phyloP scores from a whole-genome alignment of 2,888 invertebrate species.

The Furcula furcula region DNA sequence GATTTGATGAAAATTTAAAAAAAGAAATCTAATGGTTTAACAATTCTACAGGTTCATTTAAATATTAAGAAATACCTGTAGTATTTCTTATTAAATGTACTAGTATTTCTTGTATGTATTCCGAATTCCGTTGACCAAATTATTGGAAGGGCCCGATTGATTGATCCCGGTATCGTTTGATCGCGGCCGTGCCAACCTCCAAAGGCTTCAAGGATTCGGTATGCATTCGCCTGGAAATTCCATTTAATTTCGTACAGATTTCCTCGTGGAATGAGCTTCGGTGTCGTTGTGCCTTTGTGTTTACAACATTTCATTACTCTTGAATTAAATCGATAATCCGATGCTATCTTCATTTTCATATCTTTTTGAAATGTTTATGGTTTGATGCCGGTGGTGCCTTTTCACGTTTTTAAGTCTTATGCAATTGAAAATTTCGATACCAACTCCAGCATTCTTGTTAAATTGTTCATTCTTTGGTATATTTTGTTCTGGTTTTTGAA shows the following conservation, averaged over 20 bases:
- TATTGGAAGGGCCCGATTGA: constrained; percentile 9
- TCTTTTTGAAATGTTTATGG: background rate
- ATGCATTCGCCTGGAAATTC: constrained; percentile 62
- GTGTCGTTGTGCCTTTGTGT: constrained; percentile 18
- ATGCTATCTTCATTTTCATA: background rate
- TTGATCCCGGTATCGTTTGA: constrained; percentile 39
- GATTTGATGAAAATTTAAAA: too few relatives aligned
- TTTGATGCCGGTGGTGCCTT: background rate
- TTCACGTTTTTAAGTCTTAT: background rate
- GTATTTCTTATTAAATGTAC: too few relatives aligned
- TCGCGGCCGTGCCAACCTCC: constrained; percentile 41
- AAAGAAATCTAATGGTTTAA: too few relatives aligned
- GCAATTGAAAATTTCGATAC: too few relatives aligned
- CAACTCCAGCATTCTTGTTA: too few relatives aligned
- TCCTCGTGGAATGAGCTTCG: constrained; percentile 30
- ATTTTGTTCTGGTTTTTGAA: too few relatives aligned
- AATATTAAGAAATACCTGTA: too few relatives aligned
- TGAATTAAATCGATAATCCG: background rate
- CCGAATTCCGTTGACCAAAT: constrained; percentile 9
- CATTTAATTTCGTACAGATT: constrained; percentile 61
- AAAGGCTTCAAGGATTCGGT: constrained; percentile 57
- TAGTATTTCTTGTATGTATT: too few relatives aligned
- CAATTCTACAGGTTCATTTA: too few relatives aligned
- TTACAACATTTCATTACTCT: background rate
- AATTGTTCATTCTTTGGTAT: too few relatives aligned